phyloP scores from a whole-genome alignment of 2,113 vertebrate species.

The Ageneiosus marmoratus region DNA sequence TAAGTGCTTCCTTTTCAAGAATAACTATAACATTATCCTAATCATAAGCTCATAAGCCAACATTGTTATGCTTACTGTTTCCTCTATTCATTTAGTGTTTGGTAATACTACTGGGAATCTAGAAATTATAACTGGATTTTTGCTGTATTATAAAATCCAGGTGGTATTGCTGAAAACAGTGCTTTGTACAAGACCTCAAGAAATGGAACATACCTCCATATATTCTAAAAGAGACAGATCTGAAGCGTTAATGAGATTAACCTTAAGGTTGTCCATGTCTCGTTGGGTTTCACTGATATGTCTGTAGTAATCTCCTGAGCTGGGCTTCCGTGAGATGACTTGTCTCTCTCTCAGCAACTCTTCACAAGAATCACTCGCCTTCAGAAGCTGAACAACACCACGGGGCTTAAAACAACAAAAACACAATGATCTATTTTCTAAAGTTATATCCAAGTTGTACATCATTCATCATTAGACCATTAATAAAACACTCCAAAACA shows the following conservation, averaged over 20 bases:
- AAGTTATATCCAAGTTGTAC: not conserved
- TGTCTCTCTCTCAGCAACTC: conserved; percentile 58
- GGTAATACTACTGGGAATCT: not conserved
- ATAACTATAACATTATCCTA: not conserved
- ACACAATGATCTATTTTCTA: not conserved
- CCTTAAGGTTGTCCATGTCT: conserved; percentile 75
- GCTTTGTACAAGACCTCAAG: no score
- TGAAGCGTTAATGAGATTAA: conserved; percentile 37
- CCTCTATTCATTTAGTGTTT: not conserved
- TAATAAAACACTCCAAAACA: not conserved
- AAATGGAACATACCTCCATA: not conserved
- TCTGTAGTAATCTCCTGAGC: conserved; percentile 71
- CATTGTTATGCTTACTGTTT: not conserved
- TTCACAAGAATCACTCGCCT: conserved; percentile 49
- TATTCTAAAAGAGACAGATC: not conserved
- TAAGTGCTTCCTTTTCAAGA: conserved; percentile 9
- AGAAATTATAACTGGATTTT: not conserved
- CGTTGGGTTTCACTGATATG: conserved; percentile 62
- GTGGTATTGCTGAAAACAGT: not conserved
- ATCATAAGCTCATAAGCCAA: not conserved
- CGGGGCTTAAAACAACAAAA: conserved; percentile 41
- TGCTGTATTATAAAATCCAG: not conserved
- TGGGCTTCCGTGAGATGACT: conserved; percentile 50
- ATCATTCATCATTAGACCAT: not conserved
- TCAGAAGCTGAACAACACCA: conserved; percentile 49